Percentiles rank a stretch among this genome's conserved stretches.
phyloP scores from a whole-genome alignment of 2,888 invertebrate species.

The Steromphala cineraria region DNA sequence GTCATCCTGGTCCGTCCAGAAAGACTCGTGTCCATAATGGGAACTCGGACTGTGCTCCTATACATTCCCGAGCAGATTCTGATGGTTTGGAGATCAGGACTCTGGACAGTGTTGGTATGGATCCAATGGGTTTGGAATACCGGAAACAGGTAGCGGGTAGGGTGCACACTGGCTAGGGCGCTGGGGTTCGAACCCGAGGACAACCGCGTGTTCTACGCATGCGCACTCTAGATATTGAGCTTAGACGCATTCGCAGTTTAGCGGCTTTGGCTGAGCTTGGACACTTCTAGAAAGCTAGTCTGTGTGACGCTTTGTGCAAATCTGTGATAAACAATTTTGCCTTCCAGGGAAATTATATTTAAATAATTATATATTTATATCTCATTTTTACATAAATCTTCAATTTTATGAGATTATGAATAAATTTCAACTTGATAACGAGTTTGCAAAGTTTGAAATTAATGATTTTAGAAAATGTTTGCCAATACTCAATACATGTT shows the following conservation, averaged over 20 bases:
- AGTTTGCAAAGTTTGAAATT: too few species aligned
- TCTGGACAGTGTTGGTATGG: neutral
- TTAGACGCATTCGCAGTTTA: neutral
- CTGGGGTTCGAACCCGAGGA: neutral
- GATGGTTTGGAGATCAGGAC: neutral
- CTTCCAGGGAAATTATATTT: too few species aligned
- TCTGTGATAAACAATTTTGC: too few species aligned
- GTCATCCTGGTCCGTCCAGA: too few species aligned
- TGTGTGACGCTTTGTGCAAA: neutral
- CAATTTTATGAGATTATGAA: too few species aligned
- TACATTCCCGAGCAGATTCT: neutral
- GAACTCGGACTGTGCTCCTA: neutral
- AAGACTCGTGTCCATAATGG: too few species aligned
- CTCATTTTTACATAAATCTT: too few species aligned
- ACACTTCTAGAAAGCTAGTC: constrained; percentile 1
- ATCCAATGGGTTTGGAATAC: neutral
- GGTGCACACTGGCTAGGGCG: neutral
- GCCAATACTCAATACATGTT: too few species aligned
- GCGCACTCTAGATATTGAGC: neutral
- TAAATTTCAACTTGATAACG: too few species aligned
- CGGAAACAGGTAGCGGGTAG: neutral
- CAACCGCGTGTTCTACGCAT: neutral
- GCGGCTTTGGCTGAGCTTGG: neutral
- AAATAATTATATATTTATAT: too few species aligned
- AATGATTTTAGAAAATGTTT: too few species aligned